Percentiles rank a stretch among this genome's conserved stretches.
Conservation (phyloP, 2,888 invertebrate species). For the Netelia fuscicornis region DNA sequence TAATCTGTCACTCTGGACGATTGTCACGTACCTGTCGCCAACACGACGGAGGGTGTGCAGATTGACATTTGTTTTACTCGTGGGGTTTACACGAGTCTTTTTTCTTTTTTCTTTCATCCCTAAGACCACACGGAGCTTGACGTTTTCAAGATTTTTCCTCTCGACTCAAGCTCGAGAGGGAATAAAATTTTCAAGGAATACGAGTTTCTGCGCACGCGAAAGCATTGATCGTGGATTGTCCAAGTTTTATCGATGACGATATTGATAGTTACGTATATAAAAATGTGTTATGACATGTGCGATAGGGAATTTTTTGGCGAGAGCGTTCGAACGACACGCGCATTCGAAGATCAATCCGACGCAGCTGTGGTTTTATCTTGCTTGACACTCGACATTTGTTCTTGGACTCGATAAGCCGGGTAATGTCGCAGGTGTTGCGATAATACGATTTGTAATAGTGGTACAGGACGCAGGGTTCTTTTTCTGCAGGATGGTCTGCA, state of each 20-base stretch:
- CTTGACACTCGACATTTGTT: slow-evolving; percentile 36
- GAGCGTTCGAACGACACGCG: no score
- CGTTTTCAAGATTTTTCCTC: slow-evolving; percentile 8
- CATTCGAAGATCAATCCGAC: no score
- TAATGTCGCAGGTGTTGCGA: slow-evolving; percentile 17
- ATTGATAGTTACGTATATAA: no score
- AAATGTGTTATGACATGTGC: no score
- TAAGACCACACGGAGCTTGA: background rate
- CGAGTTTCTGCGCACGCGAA: no score
- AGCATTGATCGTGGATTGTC: no score
- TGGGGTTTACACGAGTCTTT: background rate
- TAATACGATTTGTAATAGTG: slow-evolving; percentile 39
- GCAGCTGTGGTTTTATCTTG: background rate
- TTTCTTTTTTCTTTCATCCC: background rate
- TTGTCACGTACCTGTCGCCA: slow-evolving; percentile 58
- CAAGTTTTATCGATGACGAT: no score
- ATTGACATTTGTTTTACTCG: slow-evolving; percentile 51
- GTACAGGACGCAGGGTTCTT: no score
- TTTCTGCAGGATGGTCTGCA: no score
- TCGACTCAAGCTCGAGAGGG: background rate
- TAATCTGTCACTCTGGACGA: slow-evolving; percentile 57
- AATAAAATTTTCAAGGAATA: no score
- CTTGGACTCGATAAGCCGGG: slow-evolving; percentile 45
- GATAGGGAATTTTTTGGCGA: no score
- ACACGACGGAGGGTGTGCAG: slow-evolving; percentile 39